Base-by-base conservation (phyloP, 2,888 invertebrate genomes). In the Drosophila ochracea region DNA sequence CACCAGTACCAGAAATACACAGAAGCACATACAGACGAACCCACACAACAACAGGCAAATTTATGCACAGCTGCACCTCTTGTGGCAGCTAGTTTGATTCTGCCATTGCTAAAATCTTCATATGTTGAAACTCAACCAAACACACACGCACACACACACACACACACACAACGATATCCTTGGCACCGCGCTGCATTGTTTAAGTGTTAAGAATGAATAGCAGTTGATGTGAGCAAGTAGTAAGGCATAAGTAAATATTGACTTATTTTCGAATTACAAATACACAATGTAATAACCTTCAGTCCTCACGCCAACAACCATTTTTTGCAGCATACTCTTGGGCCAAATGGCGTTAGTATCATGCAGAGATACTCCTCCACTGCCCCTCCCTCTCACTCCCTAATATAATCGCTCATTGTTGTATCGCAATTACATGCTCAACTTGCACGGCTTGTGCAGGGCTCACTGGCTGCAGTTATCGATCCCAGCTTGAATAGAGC, bases 331-430 rank as follows among this genome's bases (percentile, higher is more conserved):
- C 54, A 57, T 33, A 47, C 58, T 61, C 61, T 31, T 50, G 33
- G 39, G 28, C 47, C 41, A 47, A 63, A 39, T 49, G 31, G 33
- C 30, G 28, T 31, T n/a, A 19, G 28, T 25, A 58, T 3, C 49
- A 28, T 25, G 25, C 21, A 47, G 25, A 25, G 16, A 16, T 16
- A 25, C 25, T 25, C 25, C 2, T 47, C 47, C 25, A 47, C 25
- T 16, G 2, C 2, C 25, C 25, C 47, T 9, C 2, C 47, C 16
- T 62, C 82, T 59, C 73, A 61, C 65, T 25, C 68, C 63, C 57
- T 62, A 70, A 70, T 68, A 68, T 71, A 73, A 87, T 72, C 88
- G 78, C 50, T 83, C 73, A 90, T 89, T 89, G 81, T 86, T 76
- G 68, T 71, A 53, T 60, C 74, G 71, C 76, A 83, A 89, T 84